Base-by-base conservation (phyloP, 2,113 vertebrate species). In the Cynocephalus volans region DNA sequence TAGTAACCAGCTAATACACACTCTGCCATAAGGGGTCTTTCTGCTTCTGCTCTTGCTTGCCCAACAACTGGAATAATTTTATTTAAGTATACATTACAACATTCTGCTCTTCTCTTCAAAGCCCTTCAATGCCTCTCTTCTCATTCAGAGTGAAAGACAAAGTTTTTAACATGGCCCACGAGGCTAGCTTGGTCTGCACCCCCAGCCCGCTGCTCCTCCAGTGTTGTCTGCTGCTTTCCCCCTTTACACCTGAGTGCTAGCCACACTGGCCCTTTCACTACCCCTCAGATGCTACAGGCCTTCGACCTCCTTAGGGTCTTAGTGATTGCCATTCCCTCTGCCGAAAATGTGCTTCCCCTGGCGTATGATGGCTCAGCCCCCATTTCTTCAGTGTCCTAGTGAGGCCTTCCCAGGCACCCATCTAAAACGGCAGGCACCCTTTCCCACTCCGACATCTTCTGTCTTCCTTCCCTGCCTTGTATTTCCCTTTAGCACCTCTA, bases 161-260 rank as follows among this genome's bases (percentile, higher is more conserved):
- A 6, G 15, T 87, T 90, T 33, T 93, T 45, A 31, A 50, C 72
- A 17, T 14, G 23, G 5, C 7, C n/a, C 45, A 5, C 11, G n/a
- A 50, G 26, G 14, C 33, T 26, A 60, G 17, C 31, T 18, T 9
- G 28, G 21, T 6, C 5, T 21, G 0, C 8, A 72, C 4, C 33
- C 6, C 26, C 5, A 36, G 11, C 36, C 17, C 8, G 9, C 7
- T 21, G 0, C 33, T 1, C 0, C 24, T 10, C 58, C 11, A 2
- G 24, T 6, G 17, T 9, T 26, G 12, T 33, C 70, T 86, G 23
- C n/a, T 26, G 2, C 21, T 58, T 36, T 60, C 1, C 3, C 1
- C 6, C 41, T n/a, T 80, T 33, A 12, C 10, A 3, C 21, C 17
- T 26, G 15, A 28, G 52, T 26, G 17, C 33, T 3, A 50, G 4